Conservation (phyloP, 2,797 vertebrate genomes). For the Linurgus olivaceus region DNA sequence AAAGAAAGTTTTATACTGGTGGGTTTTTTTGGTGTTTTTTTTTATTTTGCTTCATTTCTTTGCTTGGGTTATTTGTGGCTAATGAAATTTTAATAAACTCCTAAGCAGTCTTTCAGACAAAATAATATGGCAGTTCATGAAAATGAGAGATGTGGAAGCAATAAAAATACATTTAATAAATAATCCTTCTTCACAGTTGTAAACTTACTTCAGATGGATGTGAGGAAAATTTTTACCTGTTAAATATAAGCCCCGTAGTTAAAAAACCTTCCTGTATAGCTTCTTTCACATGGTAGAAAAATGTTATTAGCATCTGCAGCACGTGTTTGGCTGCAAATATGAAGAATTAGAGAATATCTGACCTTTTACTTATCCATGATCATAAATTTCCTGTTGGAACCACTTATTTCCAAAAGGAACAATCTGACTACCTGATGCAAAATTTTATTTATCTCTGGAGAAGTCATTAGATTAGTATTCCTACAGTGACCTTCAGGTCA, state of each 20-base stretch:
- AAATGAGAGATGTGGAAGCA: background rate
- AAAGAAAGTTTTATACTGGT: background rate
- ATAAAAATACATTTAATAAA: background rate
- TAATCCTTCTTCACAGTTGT: background rate
- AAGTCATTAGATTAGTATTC: background rate
- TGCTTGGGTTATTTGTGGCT: background rate
- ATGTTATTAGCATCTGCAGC: background rate
- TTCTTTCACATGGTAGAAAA: background rate
- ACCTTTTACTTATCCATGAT: slow-evolving; percentile 6
- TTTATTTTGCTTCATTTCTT: background rate
- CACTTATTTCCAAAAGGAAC: background rate
- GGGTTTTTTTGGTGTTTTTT: background rate
- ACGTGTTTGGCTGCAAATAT: background rate
- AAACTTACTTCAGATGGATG: background rate
- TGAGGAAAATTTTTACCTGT: background rate
- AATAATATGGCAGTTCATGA: background rate
- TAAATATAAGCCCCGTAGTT: background rate
- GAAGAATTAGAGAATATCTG: background rate
- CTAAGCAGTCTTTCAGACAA: background rate
- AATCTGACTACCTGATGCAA: background rate
- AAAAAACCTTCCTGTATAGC: background rate
- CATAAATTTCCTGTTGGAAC: background rate
- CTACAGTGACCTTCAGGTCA: slow-evolving; percentile 1
- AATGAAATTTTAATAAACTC: background rate
- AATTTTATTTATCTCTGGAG: background rate